Base-by-base conservation (phyloP, 2,113 vertebrate species). In the Panurus biarmicus region DNA sequence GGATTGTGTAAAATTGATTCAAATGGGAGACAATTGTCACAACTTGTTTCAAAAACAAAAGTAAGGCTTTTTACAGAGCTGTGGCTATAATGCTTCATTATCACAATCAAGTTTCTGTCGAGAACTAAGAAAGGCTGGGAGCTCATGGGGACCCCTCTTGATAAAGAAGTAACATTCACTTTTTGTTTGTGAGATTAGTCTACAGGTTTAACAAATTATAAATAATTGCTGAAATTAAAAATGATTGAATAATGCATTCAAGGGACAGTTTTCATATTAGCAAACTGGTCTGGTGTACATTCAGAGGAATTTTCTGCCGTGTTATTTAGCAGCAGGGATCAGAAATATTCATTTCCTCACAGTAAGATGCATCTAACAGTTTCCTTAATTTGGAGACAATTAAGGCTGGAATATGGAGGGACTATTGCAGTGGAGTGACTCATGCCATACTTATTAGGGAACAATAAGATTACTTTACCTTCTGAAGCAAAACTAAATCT, bases 321-420 rank as follows among this genome's bases (percentile, higher is more conserved):
- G 61, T 92, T 96, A 83, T 61, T 94, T 95, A 97, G 62, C 95
- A 95, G 80, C 79, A 93, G 87, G 97, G 72, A 96, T 96, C 90
- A 96, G 76, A 95, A 93, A 89, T 85, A 78, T 86, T 94, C 54
- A 74, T 95, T 95, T 92, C 95, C 83, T 93, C 87, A 71, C 95
- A 96, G 93, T 95, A 75, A 91, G 88, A 97, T 92, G 40, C 61
- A 97, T 89, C 67, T 94, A 96, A 95, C 10, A 4, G 54, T 78
- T 97, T 97, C 88, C 80, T 96, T 97, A 95, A 97, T 96, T 97
- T 97, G 65, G 66, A 95, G 75, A 61, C 56, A 97, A 94, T 95
- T 96, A 90, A 96, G 78, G 85, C 36, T 87, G 76, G 54, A 89
- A 94, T 89, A 80, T 66, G 85, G 47, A 86, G 64, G 93, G 85